phyloP scores from a whole-genome alignment of 2,113 vertebrate genomes.

The Mobula birostris region DNA sequence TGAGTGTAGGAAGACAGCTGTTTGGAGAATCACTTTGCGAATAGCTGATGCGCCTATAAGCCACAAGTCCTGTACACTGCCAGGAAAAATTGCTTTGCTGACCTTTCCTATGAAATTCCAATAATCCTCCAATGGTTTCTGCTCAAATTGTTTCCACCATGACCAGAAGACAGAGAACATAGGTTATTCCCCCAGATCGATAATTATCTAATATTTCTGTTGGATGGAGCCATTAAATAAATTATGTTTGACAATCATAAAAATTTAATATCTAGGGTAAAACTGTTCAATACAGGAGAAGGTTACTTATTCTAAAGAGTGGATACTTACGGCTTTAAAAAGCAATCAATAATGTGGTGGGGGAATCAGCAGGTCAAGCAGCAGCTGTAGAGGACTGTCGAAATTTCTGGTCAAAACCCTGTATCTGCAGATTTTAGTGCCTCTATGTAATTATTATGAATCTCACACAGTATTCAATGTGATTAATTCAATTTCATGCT shows the following conservation, averaged over 20 bases:
- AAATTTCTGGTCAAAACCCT: no score
- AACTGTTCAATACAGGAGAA: background rate
- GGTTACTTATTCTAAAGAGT: background rate
- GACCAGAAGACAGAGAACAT: background rate
- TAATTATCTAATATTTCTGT: background rate
- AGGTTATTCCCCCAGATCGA: background rate
- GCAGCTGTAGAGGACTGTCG: no score
- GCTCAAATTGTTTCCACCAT: constrained; percentile 13
- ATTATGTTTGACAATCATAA: background rate
- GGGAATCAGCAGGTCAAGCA: no score
- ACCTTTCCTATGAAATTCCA: constrained; percentile 22
- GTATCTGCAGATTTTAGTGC: no score
- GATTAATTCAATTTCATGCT: background rate
- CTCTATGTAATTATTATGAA: background rate
- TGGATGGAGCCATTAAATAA: background rate
- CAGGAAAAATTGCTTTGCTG: constrained; percentile 16
- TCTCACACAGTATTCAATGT: background rate
- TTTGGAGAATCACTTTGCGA: constrained; percentile 23
- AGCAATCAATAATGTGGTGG: no score
- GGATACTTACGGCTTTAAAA: background rate
- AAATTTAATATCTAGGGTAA: background rate
- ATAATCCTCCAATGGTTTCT: background rate
- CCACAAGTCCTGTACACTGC: background rate
- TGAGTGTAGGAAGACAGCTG: background rate
- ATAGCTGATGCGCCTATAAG: constrained; percentile 10